These are phyloP conservation scores for Danio kyathit DNA, from an alignment of 2,797 vertebrate genomes.

Conservation along the genomic window DNA sequence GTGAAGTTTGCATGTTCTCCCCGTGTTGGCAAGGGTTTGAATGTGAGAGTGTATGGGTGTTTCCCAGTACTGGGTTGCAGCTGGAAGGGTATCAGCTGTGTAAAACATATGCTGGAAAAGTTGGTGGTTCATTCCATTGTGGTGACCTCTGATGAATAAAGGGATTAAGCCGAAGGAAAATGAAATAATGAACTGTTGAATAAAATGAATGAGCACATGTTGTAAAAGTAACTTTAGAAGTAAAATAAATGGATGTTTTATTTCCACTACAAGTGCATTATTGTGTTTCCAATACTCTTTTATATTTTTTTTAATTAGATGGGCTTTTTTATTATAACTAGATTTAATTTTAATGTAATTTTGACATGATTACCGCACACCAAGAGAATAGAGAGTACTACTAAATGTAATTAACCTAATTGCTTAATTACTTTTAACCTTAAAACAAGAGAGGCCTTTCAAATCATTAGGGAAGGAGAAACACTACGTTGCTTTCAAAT, in stretches of 20 bases:
- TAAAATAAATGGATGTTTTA: not conserved
- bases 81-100: too few relatives aligned
- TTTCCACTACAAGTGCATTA: not conserved
- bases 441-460: not conserved
- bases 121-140: too few relatives aligned
- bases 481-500: not conserved
- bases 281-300: not conserved
- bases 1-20: too few relatives aligned
- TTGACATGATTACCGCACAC: not conserved
- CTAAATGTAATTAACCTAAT: not conserved
- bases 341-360: not conserved
- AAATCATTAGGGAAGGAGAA: not conserved
- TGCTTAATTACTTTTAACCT: slow-evolving; percentile 1
- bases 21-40: too few relatives aligned
- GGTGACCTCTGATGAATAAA: too few relatives aligned
- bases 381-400: not conserved
- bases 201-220: not conserved
- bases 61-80: too few relatives aligned
- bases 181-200: not conserved
- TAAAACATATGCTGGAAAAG: too few relatives aligned
- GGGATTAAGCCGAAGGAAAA: too few relatives aligned
- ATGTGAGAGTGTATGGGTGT: too few relatives aligned
- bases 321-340: too few relatives aligned
- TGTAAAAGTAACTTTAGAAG: not conserved
- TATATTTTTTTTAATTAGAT: not conserved